phyloP scores from a whole-genome alignment of 2,888 invertebrate species.

The Tenthredo notha region DNA sequence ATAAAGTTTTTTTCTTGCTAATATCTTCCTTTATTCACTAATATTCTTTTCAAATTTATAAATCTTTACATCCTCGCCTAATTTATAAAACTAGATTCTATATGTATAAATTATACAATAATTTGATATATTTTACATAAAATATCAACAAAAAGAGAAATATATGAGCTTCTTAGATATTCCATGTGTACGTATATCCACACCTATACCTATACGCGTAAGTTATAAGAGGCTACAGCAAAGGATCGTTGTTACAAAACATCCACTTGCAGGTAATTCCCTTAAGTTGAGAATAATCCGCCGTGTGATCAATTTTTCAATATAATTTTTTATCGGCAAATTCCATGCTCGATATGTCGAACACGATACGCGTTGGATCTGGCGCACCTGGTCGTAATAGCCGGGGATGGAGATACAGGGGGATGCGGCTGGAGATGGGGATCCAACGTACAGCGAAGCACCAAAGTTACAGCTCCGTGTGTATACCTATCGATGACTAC shows the following conservation, averaged over 20 bases:
- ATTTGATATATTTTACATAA: not conserved
- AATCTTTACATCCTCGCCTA: not conserved
- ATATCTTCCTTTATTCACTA: not conserved
- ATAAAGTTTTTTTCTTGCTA: not conserved
- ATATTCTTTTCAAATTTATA: not conserved
- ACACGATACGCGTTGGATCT: conserved; percentile 47
- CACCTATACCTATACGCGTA: not conserved
- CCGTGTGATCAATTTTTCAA: conserved; percentile 52
- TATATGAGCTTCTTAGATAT: not conserved
- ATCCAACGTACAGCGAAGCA: conserved; percentile 10
- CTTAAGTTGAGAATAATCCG: conserved; percentile 51
- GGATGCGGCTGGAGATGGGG: conserved; percentile 36
- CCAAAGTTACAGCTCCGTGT: conserved; percentile 35
- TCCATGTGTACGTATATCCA: not conserved
- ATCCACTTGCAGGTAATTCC: conserved; percentile 51
- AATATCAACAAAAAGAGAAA: no score
- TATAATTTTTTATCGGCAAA: conserved; percentile 48
- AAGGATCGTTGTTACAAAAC: conserved; percentile 21
- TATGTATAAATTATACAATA: not conserved
- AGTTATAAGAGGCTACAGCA: not conserved
- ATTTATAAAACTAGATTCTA: not conserved
- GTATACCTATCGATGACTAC: conserved; percentile 4
- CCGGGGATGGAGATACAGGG: conserved; percentile 45
- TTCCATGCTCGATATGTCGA: conserved; percentile 53
- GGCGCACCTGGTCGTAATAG: conserved; percentile 48